phyloP scores from a whole-genome alignment of 2,888 invertebrate species.

The Ecdyonurus torrentis region DNA sequence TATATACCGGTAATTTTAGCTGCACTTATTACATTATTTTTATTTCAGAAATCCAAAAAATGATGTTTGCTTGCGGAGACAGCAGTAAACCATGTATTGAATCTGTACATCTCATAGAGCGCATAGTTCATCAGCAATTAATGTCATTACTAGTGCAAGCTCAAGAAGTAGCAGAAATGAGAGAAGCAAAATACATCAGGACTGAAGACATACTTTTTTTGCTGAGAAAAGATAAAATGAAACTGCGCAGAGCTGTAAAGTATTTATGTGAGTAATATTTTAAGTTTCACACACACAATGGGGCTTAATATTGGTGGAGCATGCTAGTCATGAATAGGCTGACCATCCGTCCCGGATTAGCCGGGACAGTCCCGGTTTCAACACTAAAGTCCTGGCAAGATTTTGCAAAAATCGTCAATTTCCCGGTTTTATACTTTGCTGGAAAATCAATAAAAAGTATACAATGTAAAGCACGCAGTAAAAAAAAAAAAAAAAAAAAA shows the following conservation, averaged over 20 bases:
- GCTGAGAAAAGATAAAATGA: conserved; percentile 62
- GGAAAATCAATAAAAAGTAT: too few species aligned
- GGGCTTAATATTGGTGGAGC: too few species aligned
- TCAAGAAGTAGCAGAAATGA: conserved; percentile 42
- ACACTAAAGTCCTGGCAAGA: too few species aligned
- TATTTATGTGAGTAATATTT: conserved; percentile 34
- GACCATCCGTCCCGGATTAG: too few species aligned
- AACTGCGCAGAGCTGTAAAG: conserved; percentile 55
- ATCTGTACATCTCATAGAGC: conserved; percentile 70
- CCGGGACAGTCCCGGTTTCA: too few species aligned
- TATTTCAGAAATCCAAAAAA: conserved; percentile 65
- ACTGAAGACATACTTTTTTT: conserved; percentile 61
- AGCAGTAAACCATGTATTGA: conserved; percentile 63
- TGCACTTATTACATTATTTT: too few species aligned
- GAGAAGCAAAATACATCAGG: conserved; percentile 33
- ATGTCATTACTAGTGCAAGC: conserved; percentile 60
- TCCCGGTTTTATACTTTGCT: too few species aligned
- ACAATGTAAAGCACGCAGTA: not conserved
- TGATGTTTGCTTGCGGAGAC: conserved; percentile 92
- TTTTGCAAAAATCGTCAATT: too few species aligned
- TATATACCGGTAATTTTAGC: too few species aligned
- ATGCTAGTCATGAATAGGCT: not conserved
- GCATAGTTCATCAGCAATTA: conserved; percentile 66
- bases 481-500: too few species aligned
- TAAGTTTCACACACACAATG: not conserved